Conservation (phyloP, 2,888 invertebrate genomes). For the Hipparchia semele region DNA sequence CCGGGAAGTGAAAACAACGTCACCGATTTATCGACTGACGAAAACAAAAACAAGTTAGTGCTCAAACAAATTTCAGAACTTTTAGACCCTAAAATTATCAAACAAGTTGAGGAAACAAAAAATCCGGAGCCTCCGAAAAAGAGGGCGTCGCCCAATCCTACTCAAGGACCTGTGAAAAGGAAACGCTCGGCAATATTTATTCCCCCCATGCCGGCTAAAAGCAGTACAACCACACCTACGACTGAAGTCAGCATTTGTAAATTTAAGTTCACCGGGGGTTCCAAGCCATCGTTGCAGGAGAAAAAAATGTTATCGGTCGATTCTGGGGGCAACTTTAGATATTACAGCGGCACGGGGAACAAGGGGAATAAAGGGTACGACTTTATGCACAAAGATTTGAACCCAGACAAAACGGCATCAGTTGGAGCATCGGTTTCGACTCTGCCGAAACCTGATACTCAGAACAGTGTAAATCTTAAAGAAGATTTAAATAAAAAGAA, state of each 20-base stretch:
- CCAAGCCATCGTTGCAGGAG: conserved; percentile 93
- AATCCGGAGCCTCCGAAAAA: conserved; percentile 71
- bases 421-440: conserved; percentile 46
- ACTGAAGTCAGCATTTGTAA: conserved; percentile 96
- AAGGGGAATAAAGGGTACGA: conserved; percentile 92
- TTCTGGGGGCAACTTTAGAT: conserved; percentile 93
- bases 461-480: conserved; percentile 47
- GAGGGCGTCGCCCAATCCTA: conserved; percentile 66
- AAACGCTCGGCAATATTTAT: conserved; percentile 93
- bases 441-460: conserved; percentile 47
- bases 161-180: conserved; percentile 83
- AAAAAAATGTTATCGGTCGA: conserved; percentile 96
- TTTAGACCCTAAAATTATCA: conserved; percentile 73
- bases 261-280: conserved; percentile 96
- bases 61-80: conserved; percentile 77
- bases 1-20: conserved; percentile 61
- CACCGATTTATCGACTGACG: conserved; percentile 62
- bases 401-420: conserved; percentile 73
- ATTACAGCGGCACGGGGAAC: conserved; percentile 93
- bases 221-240: conserved; percentile 88
- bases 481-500: conserved; percentile 83
- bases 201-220: conserved; percentile 90
- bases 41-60: conserved; percentile 73
- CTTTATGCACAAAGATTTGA: conserved; percentile 88
- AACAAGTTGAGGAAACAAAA: conserved; percentile 63